These are phyloP conservation scores for Onchidella celtica DNA, from an alignment of 2,888 invertebrate species.

Conservation along the genomic window DNA sequence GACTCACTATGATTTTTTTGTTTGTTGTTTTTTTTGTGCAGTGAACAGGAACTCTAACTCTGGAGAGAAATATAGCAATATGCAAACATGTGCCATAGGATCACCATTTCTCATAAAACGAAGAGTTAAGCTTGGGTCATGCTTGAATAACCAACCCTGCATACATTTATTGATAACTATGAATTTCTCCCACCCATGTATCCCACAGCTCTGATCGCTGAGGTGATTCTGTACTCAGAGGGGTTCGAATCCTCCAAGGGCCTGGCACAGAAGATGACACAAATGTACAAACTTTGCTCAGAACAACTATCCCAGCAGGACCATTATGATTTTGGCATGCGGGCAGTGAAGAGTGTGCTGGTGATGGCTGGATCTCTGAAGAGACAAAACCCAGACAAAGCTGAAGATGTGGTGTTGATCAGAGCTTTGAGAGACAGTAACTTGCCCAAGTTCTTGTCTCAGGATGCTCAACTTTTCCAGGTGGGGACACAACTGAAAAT, in stretches of 20 bases:
- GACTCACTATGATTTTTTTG: too few relatives aligned
- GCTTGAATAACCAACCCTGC: too few relatives aligned
- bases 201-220: slow-evolving; percentile 84
- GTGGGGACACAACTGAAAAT: too few relatives aligned
- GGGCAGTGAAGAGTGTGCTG: slow-evolving; percentile 85
- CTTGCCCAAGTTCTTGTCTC: slow-evolving; percentile 92
- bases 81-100: too few relatives aligned
- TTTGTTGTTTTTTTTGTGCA: too few relatives aligned
- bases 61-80: too few relatives aligned
- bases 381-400: slow-evolving; percentile 90
- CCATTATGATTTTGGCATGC: slow-evolving; percentile 93
- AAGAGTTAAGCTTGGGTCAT: too few relatives aligned
- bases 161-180: too few relatives aligned
- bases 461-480: slow-evolving; percentile 91
- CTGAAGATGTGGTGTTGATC: slow-evolving; percentile 88
- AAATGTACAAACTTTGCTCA: slow-evolving; percentile 94
- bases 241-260: slow-evolving; percentile 93
- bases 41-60: too few relatives aligned
- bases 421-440: slow-evolving; percentile 93
- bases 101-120: too few relatives aligned
- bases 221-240: slow-evolving; percentile 95
- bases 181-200: too few relatives aligned
- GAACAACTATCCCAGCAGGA: slow-evolving; percentile 94
- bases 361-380: slow-evolving; percentile 96
- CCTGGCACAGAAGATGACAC: slow-evolving; percentile 94